phyloP scores from a whole-genome alignment of 2,888 invertebrate species.

The Entomobrya proxima region DNA sequence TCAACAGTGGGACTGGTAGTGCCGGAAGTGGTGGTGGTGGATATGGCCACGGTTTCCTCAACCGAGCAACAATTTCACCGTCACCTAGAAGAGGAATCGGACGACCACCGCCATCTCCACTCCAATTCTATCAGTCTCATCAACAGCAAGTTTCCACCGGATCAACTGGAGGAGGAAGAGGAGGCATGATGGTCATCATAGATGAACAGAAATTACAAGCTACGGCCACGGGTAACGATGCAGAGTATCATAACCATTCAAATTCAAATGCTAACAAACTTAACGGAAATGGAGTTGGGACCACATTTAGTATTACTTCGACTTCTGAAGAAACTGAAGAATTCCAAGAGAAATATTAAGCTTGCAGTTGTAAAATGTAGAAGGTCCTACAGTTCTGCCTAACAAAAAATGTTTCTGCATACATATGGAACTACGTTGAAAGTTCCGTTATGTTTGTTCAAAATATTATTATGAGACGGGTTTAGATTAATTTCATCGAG shows the following conservation, averaged over 20 bases:
- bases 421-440: too few species aligned
- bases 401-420: too few species aligned
- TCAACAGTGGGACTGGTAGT: conserved; percentile 52
- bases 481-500: too few species aligned
- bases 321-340: not conserved
- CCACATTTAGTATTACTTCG: not conserved
- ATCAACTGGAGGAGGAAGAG: conserved; percentile 32
- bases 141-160: conserved; percentile 45
- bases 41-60: conserved; percentile 45
- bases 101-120: conserved; percentile 79
- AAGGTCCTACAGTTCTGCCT: too few species aligned
- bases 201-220: not conserved
- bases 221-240: not conserved
- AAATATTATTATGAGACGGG: too few species aligned
- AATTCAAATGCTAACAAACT: not conserved
- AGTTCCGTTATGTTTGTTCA: too few species aligned
- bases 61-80: conserved; percentile 29
- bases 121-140: conserved; percentile 30
- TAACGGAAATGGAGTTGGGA: not conserved
- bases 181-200: not conserved
- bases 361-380: too few species aligned
- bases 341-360: not conserved
- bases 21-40: conserved; percentile 54
- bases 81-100: conserved; percentile 14
- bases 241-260: not conserved